Conservation (phyloP, 2,888 invertebrate species). For the Muschampia plurimacula region DNA sequence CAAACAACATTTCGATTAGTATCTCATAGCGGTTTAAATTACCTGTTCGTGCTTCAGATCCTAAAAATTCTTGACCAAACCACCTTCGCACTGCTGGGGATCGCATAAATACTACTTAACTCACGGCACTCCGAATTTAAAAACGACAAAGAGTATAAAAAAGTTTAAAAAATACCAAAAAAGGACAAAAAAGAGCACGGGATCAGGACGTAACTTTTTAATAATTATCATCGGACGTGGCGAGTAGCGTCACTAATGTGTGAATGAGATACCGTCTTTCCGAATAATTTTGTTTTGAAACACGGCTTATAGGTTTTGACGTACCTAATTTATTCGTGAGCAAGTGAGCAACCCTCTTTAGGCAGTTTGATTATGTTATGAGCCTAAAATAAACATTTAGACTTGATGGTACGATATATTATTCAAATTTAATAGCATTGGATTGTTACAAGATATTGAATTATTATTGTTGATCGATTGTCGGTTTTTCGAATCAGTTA, state of each 20-base stretch:
- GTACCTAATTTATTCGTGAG: slow-evolving; percentile 75
- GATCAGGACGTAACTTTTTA: slow-evolving; percentile 70
- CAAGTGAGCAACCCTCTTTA: slow-evolving; percentile 67
- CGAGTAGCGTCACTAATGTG: slow-evolving; percentile 82
- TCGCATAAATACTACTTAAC: slow-evolving; percentile 84
- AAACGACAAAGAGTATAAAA: slow-evolving; percentile 54
- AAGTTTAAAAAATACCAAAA: slow-evolving; percentile 55
- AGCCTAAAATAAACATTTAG: slow-evolving; percentile 59
- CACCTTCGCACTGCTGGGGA: slow-evolving; percentile 71
- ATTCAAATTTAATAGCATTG: slow-evolving; percentile 1
- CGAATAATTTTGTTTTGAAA: slow-evolving; percentile 81
- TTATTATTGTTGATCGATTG: neutral
- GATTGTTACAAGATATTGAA: neutral
- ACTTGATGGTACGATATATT: slow-evolving; percentile 35
- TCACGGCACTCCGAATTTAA: slow-evolving; percentile 75
- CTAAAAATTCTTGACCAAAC: slow-evolving; percentile 40
- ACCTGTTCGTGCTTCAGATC: slow-evolving; percentile 31
- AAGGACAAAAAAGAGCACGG: slow-evolving; percentile 46
- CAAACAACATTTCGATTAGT: slow-evolving; percentile 6
- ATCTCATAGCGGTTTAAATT: slow-evolving; percentile 16
- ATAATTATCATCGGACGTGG: slow-evolving; percentile 76
- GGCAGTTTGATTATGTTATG: slow-evolving; percentile 52
- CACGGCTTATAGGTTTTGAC: slow-evolving; percentile 76
- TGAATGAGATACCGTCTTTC: slow-evolving; percentile 74
- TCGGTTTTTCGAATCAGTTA: too few relatives aligned